Conservation (phyloP, 1,140 invertebrate species). For the Brachionus angularis region DNA sequence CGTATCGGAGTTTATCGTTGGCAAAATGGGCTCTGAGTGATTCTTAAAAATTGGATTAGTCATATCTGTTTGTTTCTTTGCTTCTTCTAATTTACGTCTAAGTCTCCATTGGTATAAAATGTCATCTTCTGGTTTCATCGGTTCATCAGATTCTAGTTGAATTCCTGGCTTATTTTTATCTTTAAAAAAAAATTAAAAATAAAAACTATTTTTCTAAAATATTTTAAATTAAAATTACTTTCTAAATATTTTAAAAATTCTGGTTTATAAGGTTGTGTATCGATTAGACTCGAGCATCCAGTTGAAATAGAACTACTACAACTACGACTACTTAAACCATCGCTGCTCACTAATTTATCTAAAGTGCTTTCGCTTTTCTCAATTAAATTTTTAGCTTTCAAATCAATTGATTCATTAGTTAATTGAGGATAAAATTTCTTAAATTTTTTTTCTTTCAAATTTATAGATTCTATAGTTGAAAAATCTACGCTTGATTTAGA, state of each 20-base stretch:
- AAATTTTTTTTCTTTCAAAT: slow-evolving; percentile 15
- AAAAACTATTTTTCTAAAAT: neutral
- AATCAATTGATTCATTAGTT: neutral
- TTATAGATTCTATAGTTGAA: slow-evolving; percentile 16
- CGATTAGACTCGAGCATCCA: neutral
- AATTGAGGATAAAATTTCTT: slow-evolving; percentile 8
- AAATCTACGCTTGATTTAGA: neutral
- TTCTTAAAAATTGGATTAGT: neutral
- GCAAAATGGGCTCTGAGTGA: too few relatives aligned
- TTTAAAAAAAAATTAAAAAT: neutral
- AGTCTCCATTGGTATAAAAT: slow-evolving; percentile 52
- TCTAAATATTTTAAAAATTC: slow-evolving; percentile 28
- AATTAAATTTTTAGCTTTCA: neutral
- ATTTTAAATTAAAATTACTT: neutral
- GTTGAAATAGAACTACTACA: neutral
- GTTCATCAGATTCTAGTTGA: neutral
- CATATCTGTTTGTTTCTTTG: neutral
- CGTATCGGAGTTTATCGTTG: too few relatives aligned
- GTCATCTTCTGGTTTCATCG: slow-evolving; percentile 46
- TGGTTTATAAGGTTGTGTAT: slow-evolving; percentile 15
- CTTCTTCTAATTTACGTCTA: slow-evolving; percentile 49
- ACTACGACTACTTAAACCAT: slow-evolving; percentile 4
- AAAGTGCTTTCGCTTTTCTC: neutral
- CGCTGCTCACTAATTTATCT: slow-evolving; percentile 26
- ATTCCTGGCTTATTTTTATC: slow-evolving; percentile 17